phyloP scores from a whole-genome alignment of 1,140 invertebrate genomes.

The Gryllus bimaculatus region DNA sequence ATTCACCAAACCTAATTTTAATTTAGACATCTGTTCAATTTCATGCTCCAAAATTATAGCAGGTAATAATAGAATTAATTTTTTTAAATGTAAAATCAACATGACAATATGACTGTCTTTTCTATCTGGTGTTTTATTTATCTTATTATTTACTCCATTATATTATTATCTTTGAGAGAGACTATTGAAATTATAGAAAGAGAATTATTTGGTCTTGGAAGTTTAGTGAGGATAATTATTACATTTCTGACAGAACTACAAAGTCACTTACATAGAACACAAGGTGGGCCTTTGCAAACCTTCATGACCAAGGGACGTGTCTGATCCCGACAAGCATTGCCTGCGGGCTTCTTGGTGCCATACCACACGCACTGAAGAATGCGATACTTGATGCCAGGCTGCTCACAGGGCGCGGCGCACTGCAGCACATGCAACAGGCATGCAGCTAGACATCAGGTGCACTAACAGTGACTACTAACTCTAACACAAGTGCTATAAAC shows the following conservation, averaged over 20 bases:
- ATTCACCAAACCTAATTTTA: no score
- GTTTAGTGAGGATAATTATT: no score
- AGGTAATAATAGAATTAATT: not conserved
- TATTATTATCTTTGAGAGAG: no score
- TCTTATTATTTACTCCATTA: no score
- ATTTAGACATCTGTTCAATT: not conserved
- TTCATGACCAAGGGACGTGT: conserved; percentile 64
- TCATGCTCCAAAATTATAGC: not conserved
- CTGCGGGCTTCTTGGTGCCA: conserved; percentile 67
- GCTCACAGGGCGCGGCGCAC: conserved; percentile 69
- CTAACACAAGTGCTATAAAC: not conserved
- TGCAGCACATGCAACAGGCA: conserved; percentile 32
- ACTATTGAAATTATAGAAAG: no score
- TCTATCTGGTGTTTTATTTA: no score
- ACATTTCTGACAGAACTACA: not conserved
- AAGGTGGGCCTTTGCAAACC: conserved; percentile 58
- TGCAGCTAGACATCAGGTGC: not conserved
- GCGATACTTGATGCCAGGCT: conserved; percentile 66
- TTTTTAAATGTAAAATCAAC: not conserved
- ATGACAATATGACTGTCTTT: no score
- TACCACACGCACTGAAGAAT: conserved; percentile 83
- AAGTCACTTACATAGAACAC: conserved; percentile 37
- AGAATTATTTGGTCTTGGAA: no score
- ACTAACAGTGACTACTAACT: not conserved
- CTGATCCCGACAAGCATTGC: conserved; percentile 65